Evolutionary conservation across 2,888 invertebrate species (phyloP).

Genomic region (Gastrophysa polygoni): DNA sequence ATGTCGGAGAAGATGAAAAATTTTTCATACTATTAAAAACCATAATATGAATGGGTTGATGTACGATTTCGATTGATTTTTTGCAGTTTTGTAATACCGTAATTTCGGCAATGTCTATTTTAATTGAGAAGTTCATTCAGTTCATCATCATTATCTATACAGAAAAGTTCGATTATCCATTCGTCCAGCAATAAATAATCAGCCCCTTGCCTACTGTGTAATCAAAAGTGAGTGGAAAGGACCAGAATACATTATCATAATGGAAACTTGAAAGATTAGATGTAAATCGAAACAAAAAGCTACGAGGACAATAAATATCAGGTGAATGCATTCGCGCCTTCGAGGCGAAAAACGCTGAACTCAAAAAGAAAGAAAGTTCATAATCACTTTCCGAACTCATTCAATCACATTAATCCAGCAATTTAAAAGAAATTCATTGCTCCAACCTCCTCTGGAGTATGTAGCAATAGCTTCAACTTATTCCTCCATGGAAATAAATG

Average conservation of each 20-base stretch:
- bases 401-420: constrained; percentile 5
- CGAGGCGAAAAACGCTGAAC: background rate
- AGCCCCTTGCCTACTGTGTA: background rate
- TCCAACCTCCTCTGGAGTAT: constrained; percentile 11
- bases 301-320: background rate
- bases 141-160: background rate
- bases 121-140: too few relatives aligned
- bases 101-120: too few relatives aligned
- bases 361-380: constrained; percentile 8
- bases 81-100: too few relatives aligned
- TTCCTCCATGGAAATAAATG: background rate
- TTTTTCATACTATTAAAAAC: too few relatives aligned
- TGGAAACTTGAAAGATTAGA: background rate
- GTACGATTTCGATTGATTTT: too few relatives aligned
- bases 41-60: too few relatives aligned
- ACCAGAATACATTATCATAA: background rate
- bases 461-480: constrained; percentile 18
- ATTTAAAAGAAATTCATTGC: constrained; percentile 24
- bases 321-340: background rate
- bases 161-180: background rate
- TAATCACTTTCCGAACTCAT: constrained; percentile 15
- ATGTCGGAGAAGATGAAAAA: too few relatives aligned
- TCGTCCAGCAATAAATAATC: background rate
- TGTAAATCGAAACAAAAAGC: background rate
- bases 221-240: background rate